Evolutionary conservation across 1,140 invertebrate genomes (phyloP), one percentile per base, ranked within the genome.

Genomic region (Lucilia cuprina): DNA sequence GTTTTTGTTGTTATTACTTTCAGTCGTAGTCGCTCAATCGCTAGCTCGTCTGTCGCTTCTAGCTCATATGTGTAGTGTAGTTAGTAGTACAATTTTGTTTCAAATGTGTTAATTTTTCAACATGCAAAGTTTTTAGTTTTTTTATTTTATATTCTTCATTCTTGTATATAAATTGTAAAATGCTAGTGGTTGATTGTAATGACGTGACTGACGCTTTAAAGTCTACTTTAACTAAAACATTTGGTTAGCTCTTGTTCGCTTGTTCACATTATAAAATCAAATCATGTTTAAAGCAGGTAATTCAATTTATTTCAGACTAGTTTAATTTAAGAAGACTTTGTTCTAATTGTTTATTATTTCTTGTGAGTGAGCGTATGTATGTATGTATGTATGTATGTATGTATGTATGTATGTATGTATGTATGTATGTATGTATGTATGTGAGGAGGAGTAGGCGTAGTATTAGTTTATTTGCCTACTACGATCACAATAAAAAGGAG

Each of bases 71-170:
- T 77, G 3, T 30, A 30, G 25, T 13, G 74, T 77, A n/a, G n/a
- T 14, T 13, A 14, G 35, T 25, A 84, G 84, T 84, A 85, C 74
- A 83, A 86, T 86, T 47, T 80, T 80, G 49, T 49, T 80, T 41
- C 77, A 80, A 80, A 80, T 80, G 77, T 80, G 77, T 80, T 80
- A 47, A 80, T 80, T 80, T 80, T 30, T 25, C 77, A 21, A 50
- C 41, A 80, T 80, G 77, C 77, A 80, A 80, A 80, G 77, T 50
- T 78, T 5, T 78, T 55, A 5, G 7, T 41, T 41, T 12, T 55
- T 55, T 13, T 55, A 12, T 55, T 55, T 55, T 55, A 55, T 55
- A 14, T 55, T 55, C 50, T 55, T 17, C 50, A 17, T n/a, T 7
- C 55, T 30, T 30, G n/a, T 60, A 14, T 60, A 60, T 17, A 17